phyloP scores from a whole-genome alignment of 2,113 vertebrate genomes.

The Seriola dumerili region DNA sequence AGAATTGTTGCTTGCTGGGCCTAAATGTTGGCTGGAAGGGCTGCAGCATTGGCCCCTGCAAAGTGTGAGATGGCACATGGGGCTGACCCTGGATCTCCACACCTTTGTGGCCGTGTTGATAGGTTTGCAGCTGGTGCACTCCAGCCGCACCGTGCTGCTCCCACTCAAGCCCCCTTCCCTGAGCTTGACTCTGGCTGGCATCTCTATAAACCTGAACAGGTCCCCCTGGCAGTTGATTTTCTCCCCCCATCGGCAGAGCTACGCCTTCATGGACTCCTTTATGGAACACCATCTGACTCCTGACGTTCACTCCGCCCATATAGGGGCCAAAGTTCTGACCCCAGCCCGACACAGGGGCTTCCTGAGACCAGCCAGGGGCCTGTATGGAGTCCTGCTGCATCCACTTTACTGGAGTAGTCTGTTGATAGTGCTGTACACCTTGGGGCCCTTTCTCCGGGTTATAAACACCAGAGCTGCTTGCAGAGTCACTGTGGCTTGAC shows the following conservation, averaged over 20 bases:
- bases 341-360: conserved; percentile 83
- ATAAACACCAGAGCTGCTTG: conserved; percentile 86
- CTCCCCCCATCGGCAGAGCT: conserved; percentile 80
- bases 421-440: conserved; percentile 88
- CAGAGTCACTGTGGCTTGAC: conserved; percentile 79
- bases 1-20: conserved; percentile 89
- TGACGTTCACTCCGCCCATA: conserved; percentile 83
- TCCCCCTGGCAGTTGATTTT: conserved; percentile 83
- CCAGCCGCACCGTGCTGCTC: conserved; percentile 83
- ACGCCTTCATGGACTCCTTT: conserved; percentile 85
- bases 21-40: conserved; percentile 94
- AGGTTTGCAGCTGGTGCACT: conserved; percentile 83
- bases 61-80: conserved; percentile 65
- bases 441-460: conserved; percentile 88
- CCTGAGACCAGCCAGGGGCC: conserved; percentile 88
- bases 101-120: conserved; percentile 85
- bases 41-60: conserved; percentile 88
- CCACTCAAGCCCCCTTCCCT: conserved; percentile 79
- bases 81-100: conserved; percentile 76
- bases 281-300: conserved; percentile 83
- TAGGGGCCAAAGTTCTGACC: conserved; percentile 87
- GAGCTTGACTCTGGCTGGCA: conserved; percentile 78
- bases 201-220: conserved; percentile 89
- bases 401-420: conserved; percentile 87
- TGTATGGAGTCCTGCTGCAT: conserved; percentile 83